A percentile compares a stretch with the other conserved stretches of the same genome.
These are phyloP conservation scores for Tympanoctomys barrerae DNA, from an alignment of 2,797 vertebrate species.

Conservation along the genomic window DNA sequence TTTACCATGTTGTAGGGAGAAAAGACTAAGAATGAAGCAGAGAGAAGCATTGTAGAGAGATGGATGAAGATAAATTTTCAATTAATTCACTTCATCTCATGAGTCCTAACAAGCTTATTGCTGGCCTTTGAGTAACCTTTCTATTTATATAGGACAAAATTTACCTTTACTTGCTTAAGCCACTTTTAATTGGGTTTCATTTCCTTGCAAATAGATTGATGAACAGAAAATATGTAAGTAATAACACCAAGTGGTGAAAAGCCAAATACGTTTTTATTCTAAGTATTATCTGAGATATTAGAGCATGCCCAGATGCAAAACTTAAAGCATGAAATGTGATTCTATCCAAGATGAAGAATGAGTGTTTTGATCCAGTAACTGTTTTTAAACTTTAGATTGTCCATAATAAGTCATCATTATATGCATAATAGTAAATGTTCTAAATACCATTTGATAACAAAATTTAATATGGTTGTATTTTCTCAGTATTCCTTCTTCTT, in stretches of 20 bases:
- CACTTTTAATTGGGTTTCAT: slow-evolving; percentile 45
- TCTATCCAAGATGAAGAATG: background rate
- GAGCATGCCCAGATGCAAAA: background rate
- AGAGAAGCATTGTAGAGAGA: background rate
- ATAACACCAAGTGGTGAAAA: background rate
- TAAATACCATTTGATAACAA: slow-evolving; percentile 47
- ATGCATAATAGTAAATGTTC: background rate
- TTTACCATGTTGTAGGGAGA: slow-evolving; percentile 21
- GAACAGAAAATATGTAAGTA: slow-evolving; percentile 1
- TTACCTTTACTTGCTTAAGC: slow-evolving; percentile 33
- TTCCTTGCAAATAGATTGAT: slow-evolving; percentile 53
- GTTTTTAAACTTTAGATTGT: slow-evolving; percentile 31
- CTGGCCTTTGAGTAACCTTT: slow-evolving; percentile 26
- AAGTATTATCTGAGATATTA: slow-evolving; percentile 17
- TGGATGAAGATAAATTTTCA: slow-evolving; percentile 3
- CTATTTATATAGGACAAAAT: slow-evolving; percentile 2
- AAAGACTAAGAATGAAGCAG: background rate
- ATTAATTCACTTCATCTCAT: background rate
- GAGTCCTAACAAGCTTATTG: slow-evolving; percentile 15
- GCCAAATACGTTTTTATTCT: background rate
- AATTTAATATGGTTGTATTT: background rate
- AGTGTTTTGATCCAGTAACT: background rate
- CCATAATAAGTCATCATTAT: background rate
- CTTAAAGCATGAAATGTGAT: background rate
- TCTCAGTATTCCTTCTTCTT: background rate